Evolutionary conservation across 2,113 vertebrate genomes (phyloP).

Genomic region (Pygoscelis adeliae): DNA sequence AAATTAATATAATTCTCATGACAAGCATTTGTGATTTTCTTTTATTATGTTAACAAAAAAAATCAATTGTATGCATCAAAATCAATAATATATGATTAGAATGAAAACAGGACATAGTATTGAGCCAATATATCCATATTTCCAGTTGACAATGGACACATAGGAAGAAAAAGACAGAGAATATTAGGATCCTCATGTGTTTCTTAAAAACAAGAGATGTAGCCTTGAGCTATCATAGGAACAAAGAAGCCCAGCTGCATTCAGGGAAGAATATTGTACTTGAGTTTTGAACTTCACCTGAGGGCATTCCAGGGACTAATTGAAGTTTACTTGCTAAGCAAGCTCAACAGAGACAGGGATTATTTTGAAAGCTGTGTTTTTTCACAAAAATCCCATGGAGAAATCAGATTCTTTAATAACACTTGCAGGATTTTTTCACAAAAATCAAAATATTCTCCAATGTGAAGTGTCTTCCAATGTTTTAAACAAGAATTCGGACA

Average conservation of each 20-base stretch:
- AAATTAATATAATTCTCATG: background rate
- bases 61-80: background rate
- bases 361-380: background rate
- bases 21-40: background rate
- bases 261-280: background rate
- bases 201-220: background rate
- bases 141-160: background rate
- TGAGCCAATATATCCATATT: background rate
- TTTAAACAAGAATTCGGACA: background rate
- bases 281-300: background rate
- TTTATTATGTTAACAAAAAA: conserved; percentile 19
- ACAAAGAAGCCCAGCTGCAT: background rate
- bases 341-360: background rate
- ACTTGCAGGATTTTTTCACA: background rate
- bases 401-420: background rate
- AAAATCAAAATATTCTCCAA: background rate
- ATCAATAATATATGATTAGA: background rate
- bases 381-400: background rate
- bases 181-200: background rate
- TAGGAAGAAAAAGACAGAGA: background rate
- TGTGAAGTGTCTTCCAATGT: background rate
- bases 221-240: background rate
- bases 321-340: background rate
- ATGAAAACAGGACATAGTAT: background rate
- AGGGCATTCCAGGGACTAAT: background rate